Conservation (phyloP, 1,140 invertebrate species). For the Trinorchestia longiramus region DNA sequence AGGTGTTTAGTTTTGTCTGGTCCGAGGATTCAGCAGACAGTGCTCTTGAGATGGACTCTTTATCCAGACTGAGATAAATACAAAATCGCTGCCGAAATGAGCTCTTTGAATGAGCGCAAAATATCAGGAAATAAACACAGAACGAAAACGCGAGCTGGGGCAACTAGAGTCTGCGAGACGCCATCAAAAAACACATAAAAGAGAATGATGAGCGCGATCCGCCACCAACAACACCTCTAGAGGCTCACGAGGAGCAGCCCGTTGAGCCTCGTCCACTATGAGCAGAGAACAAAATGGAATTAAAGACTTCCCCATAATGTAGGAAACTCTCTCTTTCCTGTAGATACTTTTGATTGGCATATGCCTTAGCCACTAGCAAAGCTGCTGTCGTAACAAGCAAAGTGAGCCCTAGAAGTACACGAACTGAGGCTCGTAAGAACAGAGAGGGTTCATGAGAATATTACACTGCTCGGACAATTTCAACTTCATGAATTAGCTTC, state of each 20-base stretch:
- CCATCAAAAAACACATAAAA: constrained; percentile 21
- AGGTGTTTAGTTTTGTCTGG: not conserved
- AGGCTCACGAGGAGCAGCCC: not conserved
- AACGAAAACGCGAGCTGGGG: not conserved
- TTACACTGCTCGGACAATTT: not conserved
- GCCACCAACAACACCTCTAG: not conserved
- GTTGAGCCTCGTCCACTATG: not conserved
- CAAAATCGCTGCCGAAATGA: not conserved
- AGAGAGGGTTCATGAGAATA: not conserved
- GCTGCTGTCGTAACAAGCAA: not conserved
- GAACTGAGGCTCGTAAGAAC: not conserved
- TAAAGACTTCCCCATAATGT: not conserved
- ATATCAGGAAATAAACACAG: not conserved
- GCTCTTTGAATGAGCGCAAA: not conserved
- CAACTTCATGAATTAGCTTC: not conserved
- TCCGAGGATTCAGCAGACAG: not conserved
- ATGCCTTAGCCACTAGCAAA: not conserved
- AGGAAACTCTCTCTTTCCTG: not conserved
- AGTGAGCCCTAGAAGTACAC: not conserved
- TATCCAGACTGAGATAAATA: not conserved
- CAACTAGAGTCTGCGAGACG: not conserved
- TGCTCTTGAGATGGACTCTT: not conserved
- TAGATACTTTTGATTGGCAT: not conserved
- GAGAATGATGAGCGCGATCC: not conserved
- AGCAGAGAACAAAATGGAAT: not conserved